These are phyloP conservation scores for Agapornis canus DNA, from an alignment of 2,797 vertebrate species.

Conservation along the genomic window DNA sequence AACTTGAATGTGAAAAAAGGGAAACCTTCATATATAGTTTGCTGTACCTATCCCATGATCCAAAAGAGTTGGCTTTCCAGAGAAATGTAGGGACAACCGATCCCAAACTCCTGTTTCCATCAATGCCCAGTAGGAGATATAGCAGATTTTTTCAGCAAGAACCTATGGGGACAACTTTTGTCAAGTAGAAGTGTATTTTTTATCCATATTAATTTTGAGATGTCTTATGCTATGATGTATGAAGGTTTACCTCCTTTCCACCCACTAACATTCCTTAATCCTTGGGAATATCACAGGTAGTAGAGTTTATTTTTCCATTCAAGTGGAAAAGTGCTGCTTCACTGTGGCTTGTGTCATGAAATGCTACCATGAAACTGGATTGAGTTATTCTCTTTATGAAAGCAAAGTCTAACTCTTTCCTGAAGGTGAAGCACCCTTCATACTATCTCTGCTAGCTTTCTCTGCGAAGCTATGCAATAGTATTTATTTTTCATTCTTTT, in stretches of 20 bases:
- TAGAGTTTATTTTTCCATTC: conserved; percentile 9
- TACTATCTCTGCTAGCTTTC: neutral
- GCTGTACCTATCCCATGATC: neutral
- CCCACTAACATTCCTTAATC: conserved; percentile 19
- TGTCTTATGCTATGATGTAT: conserved; percentile 15
- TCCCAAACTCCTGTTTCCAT: neutral
- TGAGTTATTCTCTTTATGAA: neutral
- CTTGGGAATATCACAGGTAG: neutral
- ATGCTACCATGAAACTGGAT: neutral
- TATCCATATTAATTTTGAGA: neutral
- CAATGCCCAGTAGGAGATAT: neutral
- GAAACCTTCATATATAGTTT: neutral
- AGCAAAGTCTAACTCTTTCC: neutral
- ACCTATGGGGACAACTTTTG: neutral
- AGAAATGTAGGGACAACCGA: neutral
- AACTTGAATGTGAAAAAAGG: neutral
- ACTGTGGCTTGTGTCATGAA: neutral
- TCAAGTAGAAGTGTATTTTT: neutral
- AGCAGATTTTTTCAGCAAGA: neutral
- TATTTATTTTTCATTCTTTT: neutral
- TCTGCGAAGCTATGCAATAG: neutral
- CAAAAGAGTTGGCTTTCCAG: neutral
- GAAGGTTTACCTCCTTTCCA: conserved; percentile 30
- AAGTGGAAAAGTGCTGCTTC: neutral
- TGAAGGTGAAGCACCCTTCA: neutral